Percentiles rank a stretch among this genome's conserved stretches.
These are phyloP conservation scores for Ectemnius cavifrons DNA, from an alignment of 2,888 invertebrate genomes.

Conservation along the genomic window DNA sequence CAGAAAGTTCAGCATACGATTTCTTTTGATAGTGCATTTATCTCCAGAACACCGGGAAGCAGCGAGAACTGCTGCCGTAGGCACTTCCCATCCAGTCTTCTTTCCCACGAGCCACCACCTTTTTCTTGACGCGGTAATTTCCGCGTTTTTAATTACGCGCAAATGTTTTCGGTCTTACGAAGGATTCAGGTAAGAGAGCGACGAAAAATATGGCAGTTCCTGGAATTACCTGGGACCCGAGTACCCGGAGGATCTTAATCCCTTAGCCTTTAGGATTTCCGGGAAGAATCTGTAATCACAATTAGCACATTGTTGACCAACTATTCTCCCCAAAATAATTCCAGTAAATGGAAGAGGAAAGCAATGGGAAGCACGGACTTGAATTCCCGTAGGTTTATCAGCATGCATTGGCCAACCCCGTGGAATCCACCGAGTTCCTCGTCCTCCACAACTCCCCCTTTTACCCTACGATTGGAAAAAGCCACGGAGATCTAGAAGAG, in stretches of 20 bases:
- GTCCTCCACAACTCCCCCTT: too few species aligned
- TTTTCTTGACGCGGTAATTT: constrained; percentile 22
- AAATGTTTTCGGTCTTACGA: neutral
- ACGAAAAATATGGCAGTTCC: neutral
- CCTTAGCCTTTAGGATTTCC: too few species aligned
- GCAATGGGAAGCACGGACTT: constrained; percentile 47
- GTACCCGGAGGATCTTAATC: too few species aligned
- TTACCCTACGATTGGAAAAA: too few species aligned
- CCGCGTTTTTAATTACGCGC: constrained; percentile 10
- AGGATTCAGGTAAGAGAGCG: neutral
- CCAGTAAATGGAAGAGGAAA: constrained; percentile 9
- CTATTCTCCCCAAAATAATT: constrained; percentile 39
- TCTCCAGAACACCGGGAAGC: neutral
- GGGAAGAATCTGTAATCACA: too few species aligned
- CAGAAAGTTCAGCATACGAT: neutral
- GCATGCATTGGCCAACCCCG: constrained; percentile 62
- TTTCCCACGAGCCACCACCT: constrained; percentile 16
- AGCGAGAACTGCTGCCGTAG: too few species aligned
- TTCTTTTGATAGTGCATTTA: neutral
- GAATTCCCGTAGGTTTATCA: constrained; percentile 64
- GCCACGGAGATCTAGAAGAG: constrained; percentile 37
- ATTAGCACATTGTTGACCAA: constrained; percentile 32
- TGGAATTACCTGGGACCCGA: neutral
- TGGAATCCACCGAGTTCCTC: constrained; percentile 9
- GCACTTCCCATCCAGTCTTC: too few species aligned